Evolutionary conservation across 92 coral and sea anemone genomes (phyloP), one percentile per base, ranked within the genome.

Genomic region (Epizoanthus ramosus): DNA sequence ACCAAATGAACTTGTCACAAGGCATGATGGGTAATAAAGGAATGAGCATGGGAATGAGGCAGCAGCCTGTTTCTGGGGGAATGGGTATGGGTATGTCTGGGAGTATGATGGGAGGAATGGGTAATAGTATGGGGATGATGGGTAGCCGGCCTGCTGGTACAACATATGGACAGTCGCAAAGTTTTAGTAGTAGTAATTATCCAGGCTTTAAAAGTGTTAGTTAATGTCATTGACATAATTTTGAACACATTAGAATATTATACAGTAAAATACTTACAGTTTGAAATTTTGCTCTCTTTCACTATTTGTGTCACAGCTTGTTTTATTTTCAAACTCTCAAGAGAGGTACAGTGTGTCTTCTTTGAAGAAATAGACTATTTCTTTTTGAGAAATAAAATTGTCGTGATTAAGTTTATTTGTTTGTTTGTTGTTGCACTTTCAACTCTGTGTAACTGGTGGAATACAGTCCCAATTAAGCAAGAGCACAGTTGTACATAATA

Each of bases 131-230:
- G 19, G 86, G 81, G 33, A 63, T 84, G 79, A 80, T 80, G 82
- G 92, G 80, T 17, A 67, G 82, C 10, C 92, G 79, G 35, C 84
- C 92, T n/a, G 66, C 75, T 71, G 81, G 89, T 22, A 70, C 90
- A 47, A 89, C 89, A 13, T 86, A 88, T 81, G 89, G 89, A 73
- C 88, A 88, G 76, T 52, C 89, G 22, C 94, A 88, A 82, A 83
- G 87, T 86, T 91, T 93, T 85, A 71, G 87, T 35, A 86, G 71
- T 73, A 87, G 79, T 79, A 83, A 82, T 58, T 93, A 88, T 84
- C 65, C 94, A 75, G 85, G 87, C 19, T 93, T 91, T 37, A 93
- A 93, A 83, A 94, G 97, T 45, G 70, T 93, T 18, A 93, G 97
- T 89, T 93, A 92, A 89, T 77, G 52, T 19, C 58, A 41, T 59